phyloP scores from a whole-genome alignment of 2,797 vertebrate genomes.

The Thamnophis elegans region DNA sequence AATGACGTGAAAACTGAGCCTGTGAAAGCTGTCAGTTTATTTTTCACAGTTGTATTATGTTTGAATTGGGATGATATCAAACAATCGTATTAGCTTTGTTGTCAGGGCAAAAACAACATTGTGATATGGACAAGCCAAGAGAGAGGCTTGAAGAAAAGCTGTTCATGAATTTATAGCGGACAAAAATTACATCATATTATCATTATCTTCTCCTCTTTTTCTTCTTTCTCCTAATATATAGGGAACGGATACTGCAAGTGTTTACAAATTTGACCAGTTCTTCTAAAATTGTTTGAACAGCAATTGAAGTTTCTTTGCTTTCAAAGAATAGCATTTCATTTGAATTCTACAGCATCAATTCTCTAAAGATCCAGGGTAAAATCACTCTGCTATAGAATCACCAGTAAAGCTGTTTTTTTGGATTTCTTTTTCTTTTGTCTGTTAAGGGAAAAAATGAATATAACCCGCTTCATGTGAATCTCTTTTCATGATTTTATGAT shows the following conservation, averaged over 20 bases:
- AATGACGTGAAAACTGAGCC: background rate
- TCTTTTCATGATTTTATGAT: constrained; percentile 29
- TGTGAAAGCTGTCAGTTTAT: background rate
- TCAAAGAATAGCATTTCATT: constrained; percentile 11
- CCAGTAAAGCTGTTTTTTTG: background rate
- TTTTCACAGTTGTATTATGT: background rate
- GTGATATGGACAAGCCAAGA: background rate
- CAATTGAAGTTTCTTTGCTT: background rate
- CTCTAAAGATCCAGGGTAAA: constrained; percentile 9
- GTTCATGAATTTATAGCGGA: background rate
- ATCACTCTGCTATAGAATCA: constrained; percentile 29
- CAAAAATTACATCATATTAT: background rate
- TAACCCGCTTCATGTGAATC: background rate
- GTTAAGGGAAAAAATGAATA: constrained; percentile 8
- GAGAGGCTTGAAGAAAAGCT: background rate
- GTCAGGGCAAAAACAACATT: background rate
- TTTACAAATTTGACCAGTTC: background rate
- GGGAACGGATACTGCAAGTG: background rate
- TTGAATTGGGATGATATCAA: background rate
- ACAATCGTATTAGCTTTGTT: background rate
- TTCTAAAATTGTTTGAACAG: background rate
- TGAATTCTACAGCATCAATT: constrained; percentile 33
- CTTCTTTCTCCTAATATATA: background rate
- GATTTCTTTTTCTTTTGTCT: background rate
- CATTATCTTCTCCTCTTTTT: background rate